phyloP scores from a whole-genome alignment of 1,140 invertebrate genomes.

The Drosophila asahinai region DNA sequence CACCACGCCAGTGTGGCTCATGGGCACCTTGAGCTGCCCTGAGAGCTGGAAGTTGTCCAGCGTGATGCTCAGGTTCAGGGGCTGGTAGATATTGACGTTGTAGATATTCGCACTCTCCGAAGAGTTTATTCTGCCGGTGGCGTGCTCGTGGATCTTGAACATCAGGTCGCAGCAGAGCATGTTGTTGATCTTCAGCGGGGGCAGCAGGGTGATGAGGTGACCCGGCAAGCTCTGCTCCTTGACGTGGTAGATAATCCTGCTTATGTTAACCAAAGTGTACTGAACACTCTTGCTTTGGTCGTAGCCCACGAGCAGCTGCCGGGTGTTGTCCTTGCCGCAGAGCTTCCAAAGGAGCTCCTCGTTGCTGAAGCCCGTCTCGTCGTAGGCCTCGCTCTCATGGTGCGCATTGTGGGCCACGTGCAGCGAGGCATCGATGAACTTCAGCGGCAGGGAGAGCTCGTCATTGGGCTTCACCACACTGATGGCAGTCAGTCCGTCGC shows the following conservation, averaged over 20 bases:
- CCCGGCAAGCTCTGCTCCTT: constrained; percentile 90
- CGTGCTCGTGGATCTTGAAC: constrained; percentile 86
- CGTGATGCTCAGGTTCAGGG: constrained; percentile 90
- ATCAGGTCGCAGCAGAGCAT: constrained; percentile 91
- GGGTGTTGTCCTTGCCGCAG: constrained; percentile 39
- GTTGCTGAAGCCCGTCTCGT: constrained; percentile 68
- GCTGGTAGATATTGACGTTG: constrained; percentile 89
- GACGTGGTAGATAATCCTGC: constrained; percentile 92
- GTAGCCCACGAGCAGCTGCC: constrained; percentile 63
- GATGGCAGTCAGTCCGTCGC: constrained; percentile 42
- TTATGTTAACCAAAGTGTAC: constrained; percentile 86
- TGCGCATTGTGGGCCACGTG: constrained; percentile 60
- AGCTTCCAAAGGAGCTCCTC: constrained; percentile 69
- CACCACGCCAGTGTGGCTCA: constrained; percentile 85
- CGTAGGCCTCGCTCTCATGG: constrained; percentile 30
- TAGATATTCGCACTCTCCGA: constrained; percentile 77
- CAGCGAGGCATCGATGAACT: constrained; percentile 73
- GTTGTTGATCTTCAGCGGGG: constrained; percentile 93
- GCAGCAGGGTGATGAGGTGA: constrained; percentile 93
- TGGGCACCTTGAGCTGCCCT: constrained; percentile 87
- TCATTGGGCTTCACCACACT: constrained; percentile 58
- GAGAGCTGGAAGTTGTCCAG: constrained; percentile 93
- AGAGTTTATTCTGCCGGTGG: constrained; percentile 88
- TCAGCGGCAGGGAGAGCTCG: constrained; percentile 79
- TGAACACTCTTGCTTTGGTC: constrained; percentile 59